Percentiles rank a stretch among this genome's conserved stretches.
phyloP scores from a whole-genome alignment of 1,140 invertebrate species.

The Drosophila miranda region DNA sequence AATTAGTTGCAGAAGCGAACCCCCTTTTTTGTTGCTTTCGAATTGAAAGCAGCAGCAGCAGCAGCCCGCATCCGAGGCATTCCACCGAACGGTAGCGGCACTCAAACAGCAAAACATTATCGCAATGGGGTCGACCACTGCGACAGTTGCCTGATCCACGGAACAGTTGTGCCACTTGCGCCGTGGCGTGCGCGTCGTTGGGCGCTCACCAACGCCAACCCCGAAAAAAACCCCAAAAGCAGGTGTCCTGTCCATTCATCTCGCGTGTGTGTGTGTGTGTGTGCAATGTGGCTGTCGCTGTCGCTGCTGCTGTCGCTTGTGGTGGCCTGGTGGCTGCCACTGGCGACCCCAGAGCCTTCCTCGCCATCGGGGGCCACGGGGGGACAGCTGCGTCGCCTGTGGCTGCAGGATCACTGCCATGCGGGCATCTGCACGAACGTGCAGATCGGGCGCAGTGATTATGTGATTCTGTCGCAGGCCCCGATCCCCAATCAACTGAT shows the following conservation, averaged over 20 bases:
- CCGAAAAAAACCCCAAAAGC: slow-evolving; percentile 10
- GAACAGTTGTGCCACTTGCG: slow-evolving; percentile 67
- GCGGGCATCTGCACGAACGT: slow-evolving; percentile 64
- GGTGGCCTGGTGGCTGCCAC: slow-evolving; percentile 16
- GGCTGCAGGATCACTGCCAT: slow-evolving; percentile 80
- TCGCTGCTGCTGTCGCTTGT: slow-evolving; percentile 11
- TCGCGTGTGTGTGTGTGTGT: no score
- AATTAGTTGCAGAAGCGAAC: slow-evolving; percentile 2
- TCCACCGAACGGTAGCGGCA: not conserved
- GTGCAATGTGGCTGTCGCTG: not conserved
- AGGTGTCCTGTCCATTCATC: no score
- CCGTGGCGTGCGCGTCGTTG: slow-evolving; percentile 72
- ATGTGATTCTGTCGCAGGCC: slow-evolving; percentile 72
- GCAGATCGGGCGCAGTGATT: slow-evolving; percentile 69
- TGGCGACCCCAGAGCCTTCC: slow-evolving; percentile 27
- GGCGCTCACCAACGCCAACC: slow-evolving; percentile 48
- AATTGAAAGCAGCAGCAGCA: slow-evolving; percentile 20
- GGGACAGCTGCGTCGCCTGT: slow-evolving; percentile 72
- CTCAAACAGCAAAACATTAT: not conserved
- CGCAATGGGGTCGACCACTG: slow-evolving; percentile 19
- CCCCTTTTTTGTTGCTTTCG: slow-evolving; percentile 15
- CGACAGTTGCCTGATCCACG: slow-evolving; percentile 22
- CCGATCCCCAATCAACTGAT: slow-evolving; percentile 66
- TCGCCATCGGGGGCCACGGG: slow-evolving; percentile 11
- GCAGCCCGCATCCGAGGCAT: slow-evolving; percentile 44